Evolutionary conservation across 2,113 vertebrate species (phyloP), one percentile per base, ranked within the genome.

Genomic region (Lasiurus borealis): DNA sequence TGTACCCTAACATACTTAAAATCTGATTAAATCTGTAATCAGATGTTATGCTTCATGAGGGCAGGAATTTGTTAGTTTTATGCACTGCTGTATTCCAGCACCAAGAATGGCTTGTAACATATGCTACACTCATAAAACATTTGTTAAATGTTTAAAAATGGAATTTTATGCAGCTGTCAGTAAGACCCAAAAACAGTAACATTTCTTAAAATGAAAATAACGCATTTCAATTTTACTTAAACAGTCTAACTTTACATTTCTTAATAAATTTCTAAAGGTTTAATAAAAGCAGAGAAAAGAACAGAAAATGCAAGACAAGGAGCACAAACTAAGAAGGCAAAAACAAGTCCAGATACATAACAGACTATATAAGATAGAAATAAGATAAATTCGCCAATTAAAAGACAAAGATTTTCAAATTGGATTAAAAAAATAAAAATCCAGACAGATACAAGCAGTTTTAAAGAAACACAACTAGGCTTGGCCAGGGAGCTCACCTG

Each of bases 1-100:
- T 71, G n/a, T 77, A 91, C n/a, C 54, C 48, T 85, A 76, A 93
- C 76, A 36, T 92, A 95, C 62, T 88, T 88, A 78, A 96, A 69
- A 59, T 7, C 12, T 52, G 40, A 92, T 66, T 82, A 95, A 96
- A 64, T 8, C 34, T 76, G 44, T 15, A 10, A 31, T 88, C 76
- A 94, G 92, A 77, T 66, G 31, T 36, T 85, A 93, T 73, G 6
- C 27, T 85, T 27, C 90, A 52, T 6, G 21, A 86, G 21, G 59
- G 8, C 46, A 92, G 36, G 62, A 80, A 52, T 81, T 85, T 71
- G 21, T 31, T 75, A 52, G 27, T 71, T 95, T 80, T 76, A 21
- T 48, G 9, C 23, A 46, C 34, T 64, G 23, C 14, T 88, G 0
- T n/a, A 90, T 52, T 16, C 27, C 8, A 36, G 8, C 31, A 94